phyloP scores from a whole-genome alignment of 2,797 vertebrate genomes.

The Bovichtus variegatus region DNA sequence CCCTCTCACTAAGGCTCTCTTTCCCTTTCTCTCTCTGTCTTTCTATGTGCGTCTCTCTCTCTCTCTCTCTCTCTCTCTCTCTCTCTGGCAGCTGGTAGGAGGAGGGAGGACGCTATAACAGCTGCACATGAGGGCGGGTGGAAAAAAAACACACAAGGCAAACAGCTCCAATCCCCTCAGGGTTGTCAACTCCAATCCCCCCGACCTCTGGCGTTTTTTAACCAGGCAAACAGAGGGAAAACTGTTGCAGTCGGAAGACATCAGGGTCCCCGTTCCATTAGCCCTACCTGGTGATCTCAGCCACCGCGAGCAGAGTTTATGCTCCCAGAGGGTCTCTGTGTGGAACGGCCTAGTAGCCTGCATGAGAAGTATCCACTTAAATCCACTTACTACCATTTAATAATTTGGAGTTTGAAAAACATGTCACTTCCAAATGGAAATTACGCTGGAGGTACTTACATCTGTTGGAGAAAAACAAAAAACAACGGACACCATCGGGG shows the following conservation, averaged over 20 bases:
- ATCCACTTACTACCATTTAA: constrained; percentile 67
- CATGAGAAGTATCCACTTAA: constrained; percentile 67
- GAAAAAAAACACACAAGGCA: constrained; percentile 82
- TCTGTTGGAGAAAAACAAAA: constrained; percentile 64
- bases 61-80: constrained; percentile 25
- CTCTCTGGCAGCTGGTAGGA: constrained; percentile 89
- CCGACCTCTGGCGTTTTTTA: constrained; percentile 78
- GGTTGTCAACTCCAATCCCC: constrained; percentile 84
- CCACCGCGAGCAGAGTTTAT: constrained; percentile 27
- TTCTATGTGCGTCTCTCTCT: constrained; percentile 26
- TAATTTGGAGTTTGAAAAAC: constrained; percentile 72
- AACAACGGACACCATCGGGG: constrained; percentile 58
- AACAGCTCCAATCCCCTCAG: constrained; percentile 84
- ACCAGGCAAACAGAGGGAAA: constrained; percentile 82
- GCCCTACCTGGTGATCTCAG: constrained; percentile 63
- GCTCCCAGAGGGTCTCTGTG: constrained; percentile 47
- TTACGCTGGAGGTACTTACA: constrained; percentile 67
- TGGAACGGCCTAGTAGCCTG: constrained; percentile 39
- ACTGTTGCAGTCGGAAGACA: constrained; percentile 83
- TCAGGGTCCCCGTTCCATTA: constrained; percentile 70
- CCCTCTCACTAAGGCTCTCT: constrained; percentile 59
- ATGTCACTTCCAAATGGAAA: constrained; percentile 75
- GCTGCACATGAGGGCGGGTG: constrained; percentile 87
- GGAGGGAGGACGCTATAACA: constrained; percentile 85
- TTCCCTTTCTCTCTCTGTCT: constrained; percentile 55